phyloP scores from a whole-genome alignment of 2,113 vertebrate species.

The Saccopteryx bilineata region DNA sequence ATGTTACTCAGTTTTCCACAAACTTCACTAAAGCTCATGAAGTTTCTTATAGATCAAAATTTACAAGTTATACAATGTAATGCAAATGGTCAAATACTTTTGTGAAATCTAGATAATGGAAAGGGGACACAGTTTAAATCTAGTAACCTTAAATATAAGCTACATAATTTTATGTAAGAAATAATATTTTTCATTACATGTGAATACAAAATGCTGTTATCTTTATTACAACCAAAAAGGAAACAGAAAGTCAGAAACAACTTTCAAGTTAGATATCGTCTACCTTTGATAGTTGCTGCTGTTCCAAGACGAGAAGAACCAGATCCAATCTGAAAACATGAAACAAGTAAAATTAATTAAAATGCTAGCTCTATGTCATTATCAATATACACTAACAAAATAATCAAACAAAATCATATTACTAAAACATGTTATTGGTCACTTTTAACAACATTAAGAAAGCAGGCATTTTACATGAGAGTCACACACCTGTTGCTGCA shows the following conservation, averaged over 20 bases:
- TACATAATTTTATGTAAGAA: background rate
- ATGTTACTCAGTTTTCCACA: conserved; percentile 9
- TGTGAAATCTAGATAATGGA: conserved; percentile 35
- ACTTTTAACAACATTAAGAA: background rate
- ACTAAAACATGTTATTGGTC: background rate
- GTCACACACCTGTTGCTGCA: background rate
- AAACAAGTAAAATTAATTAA: conserved; percentile 53
- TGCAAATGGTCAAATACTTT: conserved; percentile 6
- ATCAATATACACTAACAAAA: conserved; percentile 16
- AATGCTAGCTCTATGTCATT: background rate
- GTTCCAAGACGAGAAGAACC: conserved; percentile 92
- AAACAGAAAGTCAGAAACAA: background rate
- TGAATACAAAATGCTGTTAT: background rate
- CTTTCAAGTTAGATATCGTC: conserved; percentile 11
- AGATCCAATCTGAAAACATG: conserved; percentile 91
- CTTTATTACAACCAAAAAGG: conserved; percentile 14
- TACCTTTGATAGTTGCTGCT: conserved; percentile 93
- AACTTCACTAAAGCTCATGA: conserved; percentile 30
- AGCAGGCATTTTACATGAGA: background rate
- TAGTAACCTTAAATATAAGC: conserved; percentile 1
- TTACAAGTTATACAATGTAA: background rate
- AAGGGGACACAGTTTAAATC: conserved; percentile 18
- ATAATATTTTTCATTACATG: conserved; percentile 19
- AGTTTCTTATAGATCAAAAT: conserved; percentile 53
- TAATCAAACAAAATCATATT: background rate